Conservation (phyloP, 2,888 invertebrate genomes). For the Opisthograptis luteolata region DNA sequence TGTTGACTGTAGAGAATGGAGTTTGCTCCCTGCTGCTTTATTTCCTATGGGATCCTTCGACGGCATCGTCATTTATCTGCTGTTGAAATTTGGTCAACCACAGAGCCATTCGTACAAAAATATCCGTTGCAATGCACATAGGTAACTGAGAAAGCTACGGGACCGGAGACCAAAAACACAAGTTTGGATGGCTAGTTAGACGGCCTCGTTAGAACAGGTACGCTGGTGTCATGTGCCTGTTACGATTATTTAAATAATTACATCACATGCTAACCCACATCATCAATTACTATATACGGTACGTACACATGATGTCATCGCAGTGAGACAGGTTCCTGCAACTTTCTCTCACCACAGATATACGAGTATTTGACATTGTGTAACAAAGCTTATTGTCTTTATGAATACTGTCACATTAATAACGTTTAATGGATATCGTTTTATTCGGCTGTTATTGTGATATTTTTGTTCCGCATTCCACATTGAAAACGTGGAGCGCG, state of each 20-base stretch:
- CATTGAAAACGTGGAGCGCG: background rate
- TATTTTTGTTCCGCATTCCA: slow-evolving; percentile 13
- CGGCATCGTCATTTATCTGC: no score
- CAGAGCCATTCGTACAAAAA: no score
- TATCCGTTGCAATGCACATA: no score
- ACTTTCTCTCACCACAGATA: slow-evolving; percentile 51
- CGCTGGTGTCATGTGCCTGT: background rate
- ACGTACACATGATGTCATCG: slow-evolving; percentile 52
- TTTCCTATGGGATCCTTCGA: no score
- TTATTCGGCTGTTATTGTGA: background rate
- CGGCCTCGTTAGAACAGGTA: slow-evolving; percentile 1
- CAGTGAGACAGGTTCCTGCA: slow-evolving; percentile 47
- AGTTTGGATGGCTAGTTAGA: background rate
- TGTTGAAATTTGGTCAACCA: no score
- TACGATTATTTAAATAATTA: slow-evolving; percentile 24
- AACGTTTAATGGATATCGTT: slow-evolving; percentile 4
- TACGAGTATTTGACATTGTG: slow-evolving; percentile 50
- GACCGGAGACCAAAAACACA: no score
- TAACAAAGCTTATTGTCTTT: slow-evolving; percentile 41
- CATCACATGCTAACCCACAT: slow-evolving; percentile 32
- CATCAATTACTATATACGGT: slow-evolving; percentile 38
- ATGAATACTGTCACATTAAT: slow-evolving; percentile 10
- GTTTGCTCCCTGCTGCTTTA: no score
- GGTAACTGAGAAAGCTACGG: no score
- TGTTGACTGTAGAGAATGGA: no score